Percentiles rank a stretch among this genome's conserved stretches.
phyloP scores from a whole-genome alignment of 2,888 invertebrate species.

The Nemoura dubitans region DNA sequence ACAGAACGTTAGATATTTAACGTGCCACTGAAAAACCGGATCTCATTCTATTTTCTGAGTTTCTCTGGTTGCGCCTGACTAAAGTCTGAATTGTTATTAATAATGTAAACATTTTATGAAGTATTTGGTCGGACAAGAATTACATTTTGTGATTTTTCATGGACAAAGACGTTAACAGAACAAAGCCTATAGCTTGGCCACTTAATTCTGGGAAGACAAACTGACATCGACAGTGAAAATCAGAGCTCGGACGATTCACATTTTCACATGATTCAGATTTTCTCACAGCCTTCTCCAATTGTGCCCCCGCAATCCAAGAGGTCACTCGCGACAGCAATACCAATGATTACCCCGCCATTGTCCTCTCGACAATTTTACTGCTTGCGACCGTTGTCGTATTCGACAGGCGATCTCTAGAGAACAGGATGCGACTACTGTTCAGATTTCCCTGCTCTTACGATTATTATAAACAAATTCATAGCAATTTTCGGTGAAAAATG shows the following conservation, averaged over 20 bases:
- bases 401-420: not conserved
- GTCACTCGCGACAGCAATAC: not conserved
- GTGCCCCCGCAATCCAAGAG: not conserved
- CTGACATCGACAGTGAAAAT: not conserved
- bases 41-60: too few species aligned
- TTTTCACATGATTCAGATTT: not conserved
- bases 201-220: too few species aligned
- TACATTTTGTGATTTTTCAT: too few species aligned
- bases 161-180: too few species aligned
- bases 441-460: not conserved
- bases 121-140: too few species aligned
- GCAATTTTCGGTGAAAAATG: constrained; percentile 9
- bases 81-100: too few species aligned
- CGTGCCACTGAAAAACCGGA: too few species aligned
- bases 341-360: not conserved
- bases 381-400: not conserved
- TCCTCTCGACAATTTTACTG: not conserved
- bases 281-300: not conserved
- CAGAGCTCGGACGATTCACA: not conserved
- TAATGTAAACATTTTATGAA: too few species aligned
- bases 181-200: too few species aligned
- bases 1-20: too few species aligned
- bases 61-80: too few species aligned
- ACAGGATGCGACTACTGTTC: not conserved
- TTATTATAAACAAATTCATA: not conserved